Conservation (phyloP, 1,140 invertebrate genomes). For the Mya arenaria region DNA sequence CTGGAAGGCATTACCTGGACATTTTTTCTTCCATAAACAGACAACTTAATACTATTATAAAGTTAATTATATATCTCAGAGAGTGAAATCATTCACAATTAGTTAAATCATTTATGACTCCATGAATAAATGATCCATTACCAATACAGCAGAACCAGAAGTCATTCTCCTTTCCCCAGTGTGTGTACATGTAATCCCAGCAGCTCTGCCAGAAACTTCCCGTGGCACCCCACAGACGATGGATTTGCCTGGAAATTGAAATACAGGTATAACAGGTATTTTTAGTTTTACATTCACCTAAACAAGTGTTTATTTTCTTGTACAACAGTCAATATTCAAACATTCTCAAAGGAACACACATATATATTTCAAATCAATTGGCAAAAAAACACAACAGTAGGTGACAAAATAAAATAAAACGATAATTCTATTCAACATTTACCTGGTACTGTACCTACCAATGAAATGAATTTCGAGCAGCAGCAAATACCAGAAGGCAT, state of each 20-base stretch:
- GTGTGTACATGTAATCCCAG: conserved; percentile 89
- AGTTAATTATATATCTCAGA: too few relatives aligned
- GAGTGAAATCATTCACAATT: too few relatives aligned
- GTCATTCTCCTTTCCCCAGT: conserved; percentile 23
- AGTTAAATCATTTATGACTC: too few relatives aligned
- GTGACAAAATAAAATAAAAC: too few relatives aligned
- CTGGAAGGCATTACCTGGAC: too few relatives aligned
- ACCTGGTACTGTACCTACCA: conserved; percentile 84
- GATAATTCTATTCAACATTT: too few relatives aligned
- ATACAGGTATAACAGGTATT: background rate
- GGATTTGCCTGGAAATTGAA: conserved; percentile 86
- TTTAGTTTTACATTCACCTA: background rate
- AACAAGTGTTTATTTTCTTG: too few relatives aligned
- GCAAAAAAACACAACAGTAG: too few relatives aligned
- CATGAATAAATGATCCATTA: background rate
- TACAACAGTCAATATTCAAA: background rate
- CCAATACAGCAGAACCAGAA: background rate
- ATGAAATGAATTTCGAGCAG: conserved; percentile 91
- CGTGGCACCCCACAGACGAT: conserved; percentile 92
- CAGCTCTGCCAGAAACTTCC: conserved; percentile 93
- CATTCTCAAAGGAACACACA: background rate
- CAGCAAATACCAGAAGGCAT: conserved; percentile 88
- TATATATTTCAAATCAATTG: too few relatives aligned
- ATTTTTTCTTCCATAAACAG: too few relatives aligned
- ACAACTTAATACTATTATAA: too few relatives aligned